Evolutionary conservation across 1,140 invertebrate genomes (phyloP).

Genomic region (Carcinoscorpius rotundicauda): DNA sequence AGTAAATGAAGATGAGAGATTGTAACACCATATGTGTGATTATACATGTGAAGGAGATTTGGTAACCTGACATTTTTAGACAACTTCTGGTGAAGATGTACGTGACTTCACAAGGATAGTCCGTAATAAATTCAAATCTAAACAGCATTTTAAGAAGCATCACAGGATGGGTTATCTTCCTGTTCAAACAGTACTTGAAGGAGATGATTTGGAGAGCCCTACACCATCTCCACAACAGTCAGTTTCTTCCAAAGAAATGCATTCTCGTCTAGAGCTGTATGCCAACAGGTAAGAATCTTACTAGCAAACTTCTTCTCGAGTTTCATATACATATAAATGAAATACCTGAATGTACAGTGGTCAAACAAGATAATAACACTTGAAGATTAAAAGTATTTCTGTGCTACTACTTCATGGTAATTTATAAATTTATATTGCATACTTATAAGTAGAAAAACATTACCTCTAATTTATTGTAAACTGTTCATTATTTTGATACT

Average conservation of each 20-base stretch:
- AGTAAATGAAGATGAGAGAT: too few relatives aligned
- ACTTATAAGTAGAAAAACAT: too few relatives aligned
- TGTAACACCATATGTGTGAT: too few relatives aligned
- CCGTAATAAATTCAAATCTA: slow-evolving; percentile 96
- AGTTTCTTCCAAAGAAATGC: slow-evolving; percentile 63
- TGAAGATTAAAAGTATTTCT: background rate
- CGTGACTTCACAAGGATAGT: slow-evolving; percentile 93
- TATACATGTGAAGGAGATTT: too few relatives aligned
- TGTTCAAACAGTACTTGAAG: slow-evolving; percentile 87
- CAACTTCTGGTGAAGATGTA: slow-evolving; percentile 96
- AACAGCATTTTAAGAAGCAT: slow-evolving; percentile 92
- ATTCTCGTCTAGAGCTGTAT: slow-evolving; percentile 83
- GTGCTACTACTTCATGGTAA: background rate
- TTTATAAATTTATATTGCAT: too few relatives aligned
- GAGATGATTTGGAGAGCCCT: slow-evolving; percentile 75
- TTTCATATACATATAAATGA: too few relatives aligned
- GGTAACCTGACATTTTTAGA: slow-evolving; percentile 41
- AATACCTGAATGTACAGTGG: too few relatives aligned
- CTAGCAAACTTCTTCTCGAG: too few relatives aligned
- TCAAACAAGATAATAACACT: background rate
- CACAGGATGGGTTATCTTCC: slow-evolving; percentile 91
- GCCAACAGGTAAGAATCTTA: slow-evolving; percentile 43
- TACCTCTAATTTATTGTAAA: background rate
- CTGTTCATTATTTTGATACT: background rate
- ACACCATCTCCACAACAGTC: slow-evolving; percentile 54